Base-by-base conservation (phyloP, 1,140 invertebrate species). In the Drosophila elegans region DNA sequence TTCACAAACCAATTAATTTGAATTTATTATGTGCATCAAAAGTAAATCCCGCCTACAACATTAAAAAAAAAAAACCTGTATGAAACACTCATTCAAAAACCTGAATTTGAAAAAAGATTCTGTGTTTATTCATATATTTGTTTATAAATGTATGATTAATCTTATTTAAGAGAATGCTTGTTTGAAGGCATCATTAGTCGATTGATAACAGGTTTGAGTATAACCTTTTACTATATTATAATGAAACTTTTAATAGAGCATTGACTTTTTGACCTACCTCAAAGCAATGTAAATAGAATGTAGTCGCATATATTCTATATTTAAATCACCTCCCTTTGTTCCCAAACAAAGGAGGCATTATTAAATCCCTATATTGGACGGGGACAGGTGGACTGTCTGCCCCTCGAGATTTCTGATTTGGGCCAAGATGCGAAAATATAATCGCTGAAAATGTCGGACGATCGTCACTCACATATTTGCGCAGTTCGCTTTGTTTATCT, bases 401-500 rank as follows among this genome's bases (percentile, higher is more conserved):
- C 27, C 7, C 36, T 63, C 21, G 66, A 34, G 52, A 27, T 54
- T 3, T 36, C 42, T 48, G 34, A 71, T 71, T 71, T 71, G 67
- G 67, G 66, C 64, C 66, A 71, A 71, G 53, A 71, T 71, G 66
- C 66, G 44, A 71, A 71, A 71, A 71, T 51, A 69, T 78, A 77
- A 77, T 84, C 54, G 38, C 72, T 62, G 55, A 76, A 81, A 78
- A 74, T 60, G 32, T 61, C 46, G 57, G 75, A 67, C 61, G 80
- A 63, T 71, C 74, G 57, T 49, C 61, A 46, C 44, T 54, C 55
- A 38, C 59, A 81, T 78, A 85, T 86, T 85, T 90, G 82, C 76
- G 86, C 71, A 74, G 86, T 74, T 75, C 49, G 67, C 66, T 86
- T 80, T 80, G 56, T 85, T 86, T 86, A 83, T 74, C 54, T 74